phyloP scores from a whole-genome alignment of 2,113 vertebrate genomes.

The Poecile atricapillus region DNA sequence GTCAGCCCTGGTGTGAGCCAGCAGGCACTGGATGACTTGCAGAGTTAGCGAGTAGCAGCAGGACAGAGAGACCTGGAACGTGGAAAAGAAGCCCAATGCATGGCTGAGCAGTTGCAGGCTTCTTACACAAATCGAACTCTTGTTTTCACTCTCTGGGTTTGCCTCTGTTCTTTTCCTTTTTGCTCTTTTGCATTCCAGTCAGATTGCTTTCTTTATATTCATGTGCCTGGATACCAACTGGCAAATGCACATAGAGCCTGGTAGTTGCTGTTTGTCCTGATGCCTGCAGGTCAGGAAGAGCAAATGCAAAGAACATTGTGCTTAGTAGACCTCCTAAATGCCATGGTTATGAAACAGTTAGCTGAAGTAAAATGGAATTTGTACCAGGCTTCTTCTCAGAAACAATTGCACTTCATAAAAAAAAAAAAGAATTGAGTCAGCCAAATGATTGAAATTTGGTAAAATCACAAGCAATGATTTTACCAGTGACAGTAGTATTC shows the following conservation, averaged over 20 bases:
- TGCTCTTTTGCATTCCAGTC: not conserved
- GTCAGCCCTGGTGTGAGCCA: not conserved
- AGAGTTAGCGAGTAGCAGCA: not conserved
- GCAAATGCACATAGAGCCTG: not conserved
- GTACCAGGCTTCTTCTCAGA: not conserved
- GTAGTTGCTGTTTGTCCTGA: not conserved
- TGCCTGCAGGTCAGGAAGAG: not conserved
- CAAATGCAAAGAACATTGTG: not conserved
- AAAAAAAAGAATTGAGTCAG: not conserved
- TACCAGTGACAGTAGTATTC: not conserved
- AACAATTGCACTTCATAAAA: not conserved
- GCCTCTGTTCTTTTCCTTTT: not conserved
- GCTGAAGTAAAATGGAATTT: not conserved
- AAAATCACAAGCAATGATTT: not conserved
- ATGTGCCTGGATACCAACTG: not conserved
- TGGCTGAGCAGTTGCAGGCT: not conserved
- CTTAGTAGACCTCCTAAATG: not conserved
- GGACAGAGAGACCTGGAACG: not conserved
- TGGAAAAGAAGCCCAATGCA: not conserved
- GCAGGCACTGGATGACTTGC: not conserved
- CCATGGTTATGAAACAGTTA: not conserved
- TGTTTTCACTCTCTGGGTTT: not conserved
- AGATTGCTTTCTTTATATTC: conserved; percentile 15
- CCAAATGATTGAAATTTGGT: not conserved
- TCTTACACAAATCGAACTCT: not conserved